Base-by-base conservation (phyloP, 2,888 invertebrate species). In the Acleris emargana region DNA sequence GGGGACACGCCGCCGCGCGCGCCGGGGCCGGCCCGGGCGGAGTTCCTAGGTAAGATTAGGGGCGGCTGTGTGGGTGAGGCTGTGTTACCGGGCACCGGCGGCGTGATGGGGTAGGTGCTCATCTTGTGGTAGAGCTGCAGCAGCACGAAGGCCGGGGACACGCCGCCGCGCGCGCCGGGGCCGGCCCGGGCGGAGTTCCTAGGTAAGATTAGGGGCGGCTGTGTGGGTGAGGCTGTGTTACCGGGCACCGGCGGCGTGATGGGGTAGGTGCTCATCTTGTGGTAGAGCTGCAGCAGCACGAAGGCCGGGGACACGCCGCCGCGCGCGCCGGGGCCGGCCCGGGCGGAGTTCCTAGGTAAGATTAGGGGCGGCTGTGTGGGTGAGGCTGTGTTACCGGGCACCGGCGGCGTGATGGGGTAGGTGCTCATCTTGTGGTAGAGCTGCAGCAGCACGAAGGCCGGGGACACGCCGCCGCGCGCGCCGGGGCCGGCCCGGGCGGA, bases 381-480 rank as follows among this genome's bases (percentile, higher is more conserved):
- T 4, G n/a, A 16, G 11, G 20, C 1, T 9, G 7, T 0, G 28
- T 7, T 32, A 83, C 88, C 88, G 17, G 89, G 88, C 70, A 86
- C 89, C 2, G 84, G 84, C 75, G 87, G 88, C 68, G 89, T 82
- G 77, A 84, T 84, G 73, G 90, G 89, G 80, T 83, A 82, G 72
- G 83, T 93, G 94, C 77, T 95, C 94, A 88, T 96, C 95, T 96
- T 95, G 87, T 97, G 95, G 88, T 96, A 98, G 47, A 99, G 93
- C 93, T 98, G 98, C 76, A 98, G 94, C 88, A 99, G 98, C 67
- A 98, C 95, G 90, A 97, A 98, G 84, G 97, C 96, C 2, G 98
- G 98, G 89, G 95, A 96, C 68, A 97, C 95, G 70, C 97, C 97
- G 70, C 96, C 95, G 72, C 64, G 25, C 58, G 67, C 68, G 94